phyloP scores from a whole-genome alignment of 2,113 vertebrate genomes.

The Myotis yumanensis region DNA sequence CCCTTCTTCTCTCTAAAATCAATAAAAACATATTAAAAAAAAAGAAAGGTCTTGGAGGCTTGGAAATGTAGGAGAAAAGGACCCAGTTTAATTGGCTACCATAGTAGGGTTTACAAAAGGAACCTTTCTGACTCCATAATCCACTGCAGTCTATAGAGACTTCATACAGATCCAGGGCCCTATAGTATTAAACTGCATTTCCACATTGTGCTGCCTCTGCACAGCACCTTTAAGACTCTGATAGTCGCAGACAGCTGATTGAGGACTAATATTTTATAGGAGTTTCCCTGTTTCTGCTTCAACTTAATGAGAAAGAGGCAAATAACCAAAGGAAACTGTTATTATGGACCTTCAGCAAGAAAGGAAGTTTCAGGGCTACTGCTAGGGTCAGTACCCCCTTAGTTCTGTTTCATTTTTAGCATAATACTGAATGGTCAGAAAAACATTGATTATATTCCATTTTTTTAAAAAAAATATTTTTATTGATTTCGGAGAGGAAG shows the following conservation, averaged over 20 bases:
- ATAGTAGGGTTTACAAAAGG: not conserved
- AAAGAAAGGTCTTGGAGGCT: not conserved
- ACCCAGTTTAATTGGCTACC: not conserved
- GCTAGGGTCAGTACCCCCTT: not conserved
- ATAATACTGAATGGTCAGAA: not conserved
- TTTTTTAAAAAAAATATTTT: not conserved
- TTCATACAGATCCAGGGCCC: not conserved
- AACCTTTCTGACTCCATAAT: not conserved
- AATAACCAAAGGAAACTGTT: not conserved
- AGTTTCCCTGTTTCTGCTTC: not conserved
- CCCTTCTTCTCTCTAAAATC: too few relatives aligned
- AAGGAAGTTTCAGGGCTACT: not conserved
- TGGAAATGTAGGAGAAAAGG: not conserved
- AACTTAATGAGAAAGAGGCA: slow-evolving; percentile 15
- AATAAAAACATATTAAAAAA: too few relatives aligned
- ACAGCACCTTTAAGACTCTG: not conserved
- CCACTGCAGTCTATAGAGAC: not conserved
- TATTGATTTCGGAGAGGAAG: too few relatives aligned
- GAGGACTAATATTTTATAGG: not conserved
- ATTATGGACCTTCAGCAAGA: not conserved
- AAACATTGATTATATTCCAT: not conserved
- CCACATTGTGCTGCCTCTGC: not conserved
- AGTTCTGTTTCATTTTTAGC: not conserved
- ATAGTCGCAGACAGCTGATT: not conserved
- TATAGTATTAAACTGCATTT: not conserved